phyloP scores from a whole-genome alignment of 2,113 vertebrate species.

The Syrrhaptes paradoxus region DNA sequence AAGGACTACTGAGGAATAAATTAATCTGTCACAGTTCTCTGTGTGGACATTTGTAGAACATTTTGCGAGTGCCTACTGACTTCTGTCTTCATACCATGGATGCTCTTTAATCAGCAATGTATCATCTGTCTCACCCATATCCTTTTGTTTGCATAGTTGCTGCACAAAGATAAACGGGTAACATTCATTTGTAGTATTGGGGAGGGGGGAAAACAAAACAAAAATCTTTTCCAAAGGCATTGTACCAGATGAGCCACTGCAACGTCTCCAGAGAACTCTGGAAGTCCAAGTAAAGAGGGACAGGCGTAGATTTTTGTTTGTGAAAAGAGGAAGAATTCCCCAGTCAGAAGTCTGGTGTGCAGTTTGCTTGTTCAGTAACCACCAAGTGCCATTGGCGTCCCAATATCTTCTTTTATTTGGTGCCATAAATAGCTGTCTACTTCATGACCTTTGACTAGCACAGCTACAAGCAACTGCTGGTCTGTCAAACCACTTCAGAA shows the following conservation, averaged over 20 bases:
- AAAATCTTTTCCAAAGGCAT: neutral
- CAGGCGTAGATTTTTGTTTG: neutral
- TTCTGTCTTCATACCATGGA: neutral
- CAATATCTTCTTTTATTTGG: conserved; percentile 19
- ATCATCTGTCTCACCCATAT: neutral
- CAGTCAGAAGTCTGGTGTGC: neutral
- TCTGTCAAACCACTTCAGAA: neutral
- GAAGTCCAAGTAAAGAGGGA: neutral
- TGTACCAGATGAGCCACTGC: neutral
- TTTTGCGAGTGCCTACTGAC: neutral
- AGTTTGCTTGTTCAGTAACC: neutral
- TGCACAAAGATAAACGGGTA: neutral
- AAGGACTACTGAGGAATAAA: neutral
- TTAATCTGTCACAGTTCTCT: neutral
- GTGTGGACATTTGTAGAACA: neutral
- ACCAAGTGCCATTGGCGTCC: neutral
- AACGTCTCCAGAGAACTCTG: neutral
- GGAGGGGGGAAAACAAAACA: neutral
- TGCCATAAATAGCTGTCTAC: conserved; percentile 45
- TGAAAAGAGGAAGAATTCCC: neutral
- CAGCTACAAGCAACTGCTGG: neutral
- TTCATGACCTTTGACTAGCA: conserved; percentile 37
- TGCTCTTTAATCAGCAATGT: neutral
- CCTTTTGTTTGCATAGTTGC: neutral
- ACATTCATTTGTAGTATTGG: neutral